Conservation (phyloP, 1,140 invertebrate species). For the Araneus ventricosus region DNA sequence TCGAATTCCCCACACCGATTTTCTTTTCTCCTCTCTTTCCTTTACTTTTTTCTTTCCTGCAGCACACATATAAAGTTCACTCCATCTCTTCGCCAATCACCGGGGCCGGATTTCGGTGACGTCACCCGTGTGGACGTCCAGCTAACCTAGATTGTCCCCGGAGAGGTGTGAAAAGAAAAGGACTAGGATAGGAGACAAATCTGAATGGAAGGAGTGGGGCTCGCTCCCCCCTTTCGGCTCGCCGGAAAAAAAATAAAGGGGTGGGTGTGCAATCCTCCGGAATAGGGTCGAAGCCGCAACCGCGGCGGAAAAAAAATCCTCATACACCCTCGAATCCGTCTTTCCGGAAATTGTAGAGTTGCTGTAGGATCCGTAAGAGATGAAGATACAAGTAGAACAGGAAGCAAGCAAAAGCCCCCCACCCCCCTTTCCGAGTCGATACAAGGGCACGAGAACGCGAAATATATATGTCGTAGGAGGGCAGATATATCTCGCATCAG, state of each 20-base stretch:
- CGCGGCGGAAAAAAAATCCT: not conserved
- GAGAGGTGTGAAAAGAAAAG: slow-evolving; percentile 55
- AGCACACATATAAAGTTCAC: slow-evolving; percentile 59
- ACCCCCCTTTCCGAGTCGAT: slow-evolving; percentile 50
- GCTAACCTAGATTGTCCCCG: slow-evolving; percentile 69
- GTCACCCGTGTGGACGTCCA: slow-evolving; percentile 69
- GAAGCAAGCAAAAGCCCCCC: slow-evolving; percentile 35
- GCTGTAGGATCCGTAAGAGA: slow-evolving; percentile 43
- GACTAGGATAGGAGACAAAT: slow-evolving; percentile 50
- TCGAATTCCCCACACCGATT: slow-evolving; percentile 30
- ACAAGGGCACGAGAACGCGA: slow-evolving; percentile 3
- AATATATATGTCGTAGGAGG: slow-evolving; percentile 57
- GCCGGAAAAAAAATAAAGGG: slow-evolving; percentile 29
- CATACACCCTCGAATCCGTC: slow-evolving; percentile 61
- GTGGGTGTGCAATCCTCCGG: slow-evolving; percentile 37
- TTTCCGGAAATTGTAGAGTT: slow-evolving; percentile 71
- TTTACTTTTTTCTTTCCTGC: slow-evolving; percentile 32
- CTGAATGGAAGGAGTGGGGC: slow-evolving; percentile 61
- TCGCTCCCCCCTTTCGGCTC: slow-evolving; percentile 39
- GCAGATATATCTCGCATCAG: slow-evolving; percentile 68
- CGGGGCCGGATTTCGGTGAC: slow-evolving; percentile 56
- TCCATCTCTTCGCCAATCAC: slow-evolving; percentile 71
- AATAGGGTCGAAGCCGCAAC: slow-evolving; percentile 65
- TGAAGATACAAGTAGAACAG: slow-evolving; percentile 67
- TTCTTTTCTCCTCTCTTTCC: slow-evolving; percentile 1